Percentiles rank a stretch among this genome's conserved stretches.
Evolutionary conservation across 2,888 invertebrate species (phyloP).

Genomic region (Marasmarcha lunaedactyla): DNA sequence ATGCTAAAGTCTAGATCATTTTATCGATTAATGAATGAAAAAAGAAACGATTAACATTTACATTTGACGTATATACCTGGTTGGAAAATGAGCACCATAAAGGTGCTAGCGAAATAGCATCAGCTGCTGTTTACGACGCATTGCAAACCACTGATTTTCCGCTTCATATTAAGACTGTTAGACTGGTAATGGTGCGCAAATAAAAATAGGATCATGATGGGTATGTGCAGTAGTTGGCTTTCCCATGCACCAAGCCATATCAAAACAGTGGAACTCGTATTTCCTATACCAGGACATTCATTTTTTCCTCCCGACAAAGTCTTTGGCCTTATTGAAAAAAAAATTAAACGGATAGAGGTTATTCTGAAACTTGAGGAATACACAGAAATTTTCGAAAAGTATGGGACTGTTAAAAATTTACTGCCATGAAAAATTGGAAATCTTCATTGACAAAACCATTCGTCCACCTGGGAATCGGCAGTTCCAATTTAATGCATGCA

Average conservation of each 20-base stretch:
- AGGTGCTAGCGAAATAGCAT: too few species aligned
- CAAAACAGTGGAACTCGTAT: slow-evolving; percentile 15
- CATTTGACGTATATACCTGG: too few species aligned
- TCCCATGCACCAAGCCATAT: slow-evolving; percentile 3
- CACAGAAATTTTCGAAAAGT: slow-evolving; percentile 3
- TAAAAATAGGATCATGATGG: slow-evolving; percentile 18
- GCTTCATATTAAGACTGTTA: slow-evolving; percentile 3
- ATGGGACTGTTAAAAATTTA: slow-evolving; percentile 6
- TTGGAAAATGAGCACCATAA: too few species aligned
- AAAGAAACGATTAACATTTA: too few species aligned
- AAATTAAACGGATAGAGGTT: slow-evolving; percentile 3
- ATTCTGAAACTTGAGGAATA: slow-evolving; percentile 6
- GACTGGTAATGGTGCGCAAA: slow-evolving; percentile 14
- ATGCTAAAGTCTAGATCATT: too few species aligned
- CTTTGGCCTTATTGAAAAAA: slow-evolving; percentile 7
- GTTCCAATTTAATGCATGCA: too few species aligned
- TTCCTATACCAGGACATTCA: slow-evolving; percentile 16
- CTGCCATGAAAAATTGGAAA: not conserved
- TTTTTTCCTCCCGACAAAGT: slow-evolving; percentile 7
- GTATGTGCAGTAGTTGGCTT: slow-evolving; percentile 16
- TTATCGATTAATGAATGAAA: too few species aligned
- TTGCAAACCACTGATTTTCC: slow-evolving; percentile 9
- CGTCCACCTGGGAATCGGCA: too few species aligned
- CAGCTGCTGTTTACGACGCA: too few species aligned
- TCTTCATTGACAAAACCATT: too few species aligned